A percentile compares a stretch with the other conserved stretches of the same genome.
Evolutionary conservation across 53 echinoderm and acorn worm species (phyloP).

Genomic region (Paracentrotus lividus): DNA sequence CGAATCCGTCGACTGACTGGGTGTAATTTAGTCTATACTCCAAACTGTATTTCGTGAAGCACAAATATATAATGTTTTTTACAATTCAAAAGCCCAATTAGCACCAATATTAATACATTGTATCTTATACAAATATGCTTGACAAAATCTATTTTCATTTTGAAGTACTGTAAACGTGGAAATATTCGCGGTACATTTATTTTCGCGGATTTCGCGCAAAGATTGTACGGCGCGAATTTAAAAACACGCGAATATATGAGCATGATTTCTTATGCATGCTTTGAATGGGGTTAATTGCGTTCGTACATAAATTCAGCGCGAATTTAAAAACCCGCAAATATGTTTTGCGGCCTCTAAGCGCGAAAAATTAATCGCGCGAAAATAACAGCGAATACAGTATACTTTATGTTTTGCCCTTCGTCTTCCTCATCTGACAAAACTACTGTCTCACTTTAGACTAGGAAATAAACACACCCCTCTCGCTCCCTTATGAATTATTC

Average conservation of each 20-base stretch:
- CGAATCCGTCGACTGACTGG: neutral
- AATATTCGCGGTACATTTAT: too few species aligned
- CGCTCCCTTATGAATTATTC: slow-evolving; percentile 15
- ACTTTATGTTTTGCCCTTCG: too few species aligned
- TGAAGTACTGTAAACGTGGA: neutral
- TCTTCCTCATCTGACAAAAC: neutral
- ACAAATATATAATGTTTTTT: neutral
- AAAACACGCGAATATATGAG: too few species aligned
- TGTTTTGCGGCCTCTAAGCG: too few species aligned
- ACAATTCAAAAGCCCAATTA: neutral
- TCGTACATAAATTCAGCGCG: too few species aligned
- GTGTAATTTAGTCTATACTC: neutral
- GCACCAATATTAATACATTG: neutral
- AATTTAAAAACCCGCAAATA: too few species aligned
- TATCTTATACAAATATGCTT: neutral
- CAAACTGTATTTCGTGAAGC: neutral
- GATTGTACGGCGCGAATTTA: too few species aligned
- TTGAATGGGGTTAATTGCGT: too few species aligned
- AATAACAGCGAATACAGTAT: too few species aligned
- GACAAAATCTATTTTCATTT: neutral
- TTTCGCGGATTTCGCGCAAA: too few species aligned
- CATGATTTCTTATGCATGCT: too few species aligned
- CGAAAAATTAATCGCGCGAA: too few species aligned
- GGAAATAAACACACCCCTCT: neutral
- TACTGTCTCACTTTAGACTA: neutral